Evolutionary conservation across 2,797 vertebrate species (phyloP).

Genomic region (Otus scops): DNA sequence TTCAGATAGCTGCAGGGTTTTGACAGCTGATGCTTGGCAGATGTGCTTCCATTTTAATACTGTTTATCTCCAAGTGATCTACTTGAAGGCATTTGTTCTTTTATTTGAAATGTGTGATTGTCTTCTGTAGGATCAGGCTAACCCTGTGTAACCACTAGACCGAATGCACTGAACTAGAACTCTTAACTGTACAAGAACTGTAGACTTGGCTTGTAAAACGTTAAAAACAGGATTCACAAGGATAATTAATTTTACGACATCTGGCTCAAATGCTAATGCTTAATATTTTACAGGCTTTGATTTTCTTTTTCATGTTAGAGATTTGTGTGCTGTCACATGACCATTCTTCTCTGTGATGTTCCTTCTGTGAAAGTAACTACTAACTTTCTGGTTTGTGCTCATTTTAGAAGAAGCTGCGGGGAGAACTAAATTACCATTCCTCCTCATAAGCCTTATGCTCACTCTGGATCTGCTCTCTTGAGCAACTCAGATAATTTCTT

Average conservation of each 20-base stretch:
- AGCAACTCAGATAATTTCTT: background rate
- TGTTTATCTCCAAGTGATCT: constrained; percentile 49
- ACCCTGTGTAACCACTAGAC: background rate
- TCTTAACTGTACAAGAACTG: background rate
- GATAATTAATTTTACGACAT: background rate
- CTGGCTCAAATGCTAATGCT: background rate
- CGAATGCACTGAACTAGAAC: background rate
- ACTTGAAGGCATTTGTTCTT: constrained; percentile 47
- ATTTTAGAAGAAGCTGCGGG: background rate
- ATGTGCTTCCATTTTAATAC: constrained; percentile 60
- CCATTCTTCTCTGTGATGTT: background rate
- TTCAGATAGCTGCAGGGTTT: constrained; percentile 55
- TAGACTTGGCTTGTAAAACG: background rate
- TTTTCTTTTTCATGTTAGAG: background rate
- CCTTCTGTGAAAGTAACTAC: background rate
- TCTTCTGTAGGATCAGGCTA: background rate
- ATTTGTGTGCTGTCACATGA: background rate
- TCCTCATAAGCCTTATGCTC: background rate
- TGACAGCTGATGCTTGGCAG: constrained; percentile 54
- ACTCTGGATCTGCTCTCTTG: background rate
- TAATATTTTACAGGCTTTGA: background rate
- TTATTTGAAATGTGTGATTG: constrained; percentile 2
- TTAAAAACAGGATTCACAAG: background rate
- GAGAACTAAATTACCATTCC: background rate
- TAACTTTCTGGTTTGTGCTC: background rate